Evolutionary conservation across 2,888 invertebrate species (phyloP).

Genomic region (Clitarchus hookeri): DNA sequence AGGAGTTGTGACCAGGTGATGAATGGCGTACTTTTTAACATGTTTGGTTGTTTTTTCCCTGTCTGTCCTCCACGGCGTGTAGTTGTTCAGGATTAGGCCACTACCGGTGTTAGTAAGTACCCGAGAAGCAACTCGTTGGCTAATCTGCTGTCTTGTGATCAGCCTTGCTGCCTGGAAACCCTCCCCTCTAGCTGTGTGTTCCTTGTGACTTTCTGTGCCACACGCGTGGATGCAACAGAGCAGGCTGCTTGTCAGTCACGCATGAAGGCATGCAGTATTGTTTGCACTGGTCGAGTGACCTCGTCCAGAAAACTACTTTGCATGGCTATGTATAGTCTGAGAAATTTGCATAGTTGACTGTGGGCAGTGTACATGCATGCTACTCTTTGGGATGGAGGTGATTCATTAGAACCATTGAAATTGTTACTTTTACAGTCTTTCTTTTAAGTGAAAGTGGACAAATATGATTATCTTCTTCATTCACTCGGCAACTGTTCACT

Average conservation of each 20-base stretch:
- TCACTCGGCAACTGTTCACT: too few species aligned
- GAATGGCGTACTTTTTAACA: not conserved
- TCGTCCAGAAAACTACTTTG: not conserved
- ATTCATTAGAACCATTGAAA: not conserved
- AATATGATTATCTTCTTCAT: too few species aligned
- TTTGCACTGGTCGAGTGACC: not conserved
- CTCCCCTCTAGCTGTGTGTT: not conserved
- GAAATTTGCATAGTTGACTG: not conserved
- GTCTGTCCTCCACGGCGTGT: slow-evolving; percentile 63
- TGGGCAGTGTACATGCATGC: not conserved
- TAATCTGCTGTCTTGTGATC: not conserved
- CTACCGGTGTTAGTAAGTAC: slow-evolving; percentile 98
- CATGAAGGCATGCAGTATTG: not conserved
- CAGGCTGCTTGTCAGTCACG: not conserved
- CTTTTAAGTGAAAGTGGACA: too few species aligned
- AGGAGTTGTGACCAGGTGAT: not conserved
- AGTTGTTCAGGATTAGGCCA: slow-evolving; percentile 99
- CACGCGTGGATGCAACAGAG: not conserved
- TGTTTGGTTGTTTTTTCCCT: slow-evolving; percentile 14
- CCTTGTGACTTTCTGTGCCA: not conserved
- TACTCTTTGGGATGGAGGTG: not conserved
- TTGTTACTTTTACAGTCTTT: too few species aligned
- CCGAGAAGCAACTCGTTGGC: slow-evolving; percentile 38
- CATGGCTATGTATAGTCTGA: not conserved
- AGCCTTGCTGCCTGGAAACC: not conserved